Evolutionary conservation across 2,888 invertebrate genomes (phyloP), one percentile per base, ranked within the genome.

Genomic region (Vesta saturnalis): DNA sequence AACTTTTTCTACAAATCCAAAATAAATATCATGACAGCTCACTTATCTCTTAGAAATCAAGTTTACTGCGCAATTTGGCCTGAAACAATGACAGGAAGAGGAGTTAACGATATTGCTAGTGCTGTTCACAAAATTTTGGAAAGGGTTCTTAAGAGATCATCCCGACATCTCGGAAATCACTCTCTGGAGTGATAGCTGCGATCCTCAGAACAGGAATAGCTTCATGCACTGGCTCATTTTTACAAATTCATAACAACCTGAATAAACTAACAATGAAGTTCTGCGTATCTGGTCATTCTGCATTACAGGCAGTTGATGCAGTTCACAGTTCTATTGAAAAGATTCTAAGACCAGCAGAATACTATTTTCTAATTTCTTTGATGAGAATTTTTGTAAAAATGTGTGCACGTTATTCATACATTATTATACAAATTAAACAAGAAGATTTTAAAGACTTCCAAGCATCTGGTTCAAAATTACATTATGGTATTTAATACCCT

Each of bases 21-120:
- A 49, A 49, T 49, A 49, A 49, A 49, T 49, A 16, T 49, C 49
- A 14, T 49, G 49, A 49, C 49, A 49, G 15, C 49, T 15, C 49
- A 49, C 18, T 49, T 49, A 49, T 49, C 2, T 16, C 3, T 49
- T 1, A 15, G 49, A 16, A 49, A 12, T 16, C 10, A 49, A 49
- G 49, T 49, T 49, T 49, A 15, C 18, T 49, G 15, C 18, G 15
- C 49, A 1, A 15, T 49, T 14, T 49, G 49, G 49, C 49, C 49
- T 49, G 49, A 49, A 16, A 49, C 49, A 49, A 49, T 49, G 49
- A 49, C 49, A 49, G 49, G 49, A 49, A 49, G 49, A 49, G 49
- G 10, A 16, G 49, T 12, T 49, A 49, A 49, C 18, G 49, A 49
- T 49, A 49, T 49, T 49, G 49, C 49, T 15, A 49, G 49, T 15